Evolutionary conservation across 2,888 invertebrate genomes (phyloP).

Genomic region (Ypsolopha scabrella): DNA sequence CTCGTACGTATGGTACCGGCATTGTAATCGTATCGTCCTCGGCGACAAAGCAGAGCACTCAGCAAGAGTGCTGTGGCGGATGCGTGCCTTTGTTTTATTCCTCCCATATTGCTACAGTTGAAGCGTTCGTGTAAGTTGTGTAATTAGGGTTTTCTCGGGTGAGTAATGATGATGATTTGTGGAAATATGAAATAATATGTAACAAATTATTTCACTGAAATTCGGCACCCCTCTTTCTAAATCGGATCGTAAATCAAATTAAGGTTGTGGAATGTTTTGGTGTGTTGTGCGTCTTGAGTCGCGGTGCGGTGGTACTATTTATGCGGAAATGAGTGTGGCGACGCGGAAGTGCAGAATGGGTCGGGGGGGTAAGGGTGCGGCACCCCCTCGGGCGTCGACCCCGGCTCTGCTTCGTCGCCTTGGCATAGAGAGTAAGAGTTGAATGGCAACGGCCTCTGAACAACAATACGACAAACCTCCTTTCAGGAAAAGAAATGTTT

Average conservation of each 20-base stretch:
- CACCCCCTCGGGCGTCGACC: constrained; percentile 53
- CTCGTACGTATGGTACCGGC: background rate
- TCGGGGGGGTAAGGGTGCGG: constrained; percentile 34
- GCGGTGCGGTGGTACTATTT: constrained; percentile 44
- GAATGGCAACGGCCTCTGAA: constrained; percentile 16
- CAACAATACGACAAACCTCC: constrained; percentile 7
- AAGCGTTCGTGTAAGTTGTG: constrained; percentile 52
- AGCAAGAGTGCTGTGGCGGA: constrained; percentile 55
- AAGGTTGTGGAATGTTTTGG: background rate
- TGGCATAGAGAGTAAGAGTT: constrained; percentile 13
- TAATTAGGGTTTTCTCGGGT: background rate
- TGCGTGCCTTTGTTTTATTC: constrained; percentile 62
- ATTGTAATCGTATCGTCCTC: constrained; percentile 45
- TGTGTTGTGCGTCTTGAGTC: constrained; percentile 22
- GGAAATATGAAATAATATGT: too few relatives aligned
- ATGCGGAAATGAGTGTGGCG: constrained; percentile 65
- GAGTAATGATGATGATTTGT: too few relatives aligned
- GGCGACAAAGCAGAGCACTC: constrained; percentile 66
- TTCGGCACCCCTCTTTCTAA: too few relatives aligned
- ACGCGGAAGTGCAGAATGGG: constrained; percentile 62
- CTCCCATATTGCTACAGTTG: constrained; percentile 59
- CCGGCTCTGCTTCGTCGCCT: constrained; percentile 24
- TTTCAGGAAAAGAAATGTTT: background rate
- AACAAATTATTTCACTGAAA: too few relatives aligned
- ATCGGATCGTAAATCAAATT: too few relatives aligned